Percentiles rank a stretch among this genome's conserved stretches.
These are phyloP conservation scores for Noctua pronuba DNA, from an alignment of 2,888 invertebrate species.

Conservation along the genomic window DNA sequence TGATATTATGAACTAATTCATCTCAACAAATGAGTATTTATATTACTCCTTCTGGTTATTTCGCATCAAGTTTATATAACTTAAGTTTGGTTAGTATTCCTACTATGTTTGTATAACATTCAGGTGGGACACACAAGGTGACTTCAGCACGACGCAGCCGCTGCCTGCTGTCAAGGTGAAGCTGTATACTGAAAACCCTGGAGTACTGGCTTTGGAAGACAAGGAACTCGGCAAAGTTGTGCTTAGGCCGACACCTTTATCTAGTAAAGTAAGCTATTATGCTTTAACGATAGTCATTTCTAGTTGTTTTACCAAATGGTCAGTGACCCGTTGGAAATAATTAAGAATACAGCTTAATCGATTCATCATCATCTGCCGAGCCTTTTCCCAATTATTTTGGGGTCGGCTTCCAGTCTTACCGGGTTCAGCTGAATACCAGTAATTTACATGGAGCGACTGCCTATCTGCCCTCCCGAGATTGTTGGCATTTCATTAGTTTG, in stretches of 20 bases:
- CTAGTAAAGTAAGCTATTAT: conserved; percentile 92
- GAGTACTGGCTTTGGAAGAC: conserved; percentile 99
- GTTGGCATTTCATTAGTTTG: not conserved
- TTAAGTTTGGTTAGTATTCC: not conserved
- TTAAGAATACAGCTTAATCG: not conserved
- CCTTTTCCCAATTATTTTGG: not conserved
- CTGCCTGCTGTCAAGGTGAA: conserved; percentile 99
- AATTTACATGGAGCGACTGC: not conserved
- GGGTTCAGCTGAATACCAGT: not conserved
- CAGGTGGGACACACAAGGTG: conserved; percentile 99
- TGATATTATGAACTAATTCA: not conserved
- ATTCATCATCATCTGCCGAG: not conserved
- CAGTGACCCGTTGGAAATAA: not conserved
- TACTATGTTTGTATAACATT: not conserved
- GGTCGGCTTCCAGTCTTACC: not conserved
- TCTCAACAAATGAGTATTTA: not conserved
- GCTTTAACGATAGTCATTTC: no score
- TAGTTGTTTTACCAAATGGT: not conserved
- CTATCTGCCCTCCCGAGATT: not conserved
- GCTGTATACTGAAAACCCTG: conserved; percentile 99
- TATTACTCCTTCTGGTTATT: not conserved
- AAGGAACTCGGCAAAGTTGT: conserved; percentile 99
- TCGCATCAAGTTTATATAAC: not conserved
- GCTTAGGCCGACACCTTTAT: conserved; percentile 96
- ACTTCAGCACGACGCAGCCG: conserved; percentile 99